phyloP scores from a whole-genome alignment of 2,113 vertebrate genomes.

The Megaptera novaeangliae region DNA sequence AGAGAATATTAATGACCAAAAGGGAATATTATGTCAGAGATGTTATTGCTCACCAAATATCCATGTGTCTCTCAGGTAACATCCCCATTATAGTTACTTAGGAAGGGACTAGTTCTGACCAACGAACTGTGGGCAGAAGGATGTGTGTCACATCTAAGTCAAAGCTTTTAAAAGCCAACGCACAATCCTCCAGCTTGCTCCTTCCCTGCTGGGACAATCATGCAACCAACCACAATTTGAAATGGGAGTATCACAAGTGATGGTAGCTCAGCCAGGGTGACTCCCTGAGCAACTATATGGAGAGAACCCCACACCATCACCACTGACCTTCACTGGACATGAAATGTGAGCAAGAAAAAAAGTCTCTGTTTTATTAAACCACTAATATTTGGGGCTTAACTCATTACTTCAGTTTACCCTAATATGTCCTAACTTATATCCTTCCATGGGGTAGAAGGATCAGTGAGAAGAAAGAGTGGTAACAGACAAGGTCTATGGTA shows the following conservation, averaged over 20 bases:
- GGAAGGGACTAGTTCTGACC: background rate
- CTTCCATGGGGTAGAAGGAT: background rate
- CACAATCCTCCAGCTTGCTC: background rate
- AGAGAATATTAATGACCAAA: background rate
- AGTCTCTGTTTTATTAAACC: background rate
- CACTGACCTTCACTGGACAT: background rate
- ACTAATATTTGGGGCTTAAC: background rate
- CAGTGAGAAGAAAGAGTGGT: background rate
- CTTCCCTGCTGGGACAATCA: background rate
- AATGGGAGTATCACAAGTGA: background rate
- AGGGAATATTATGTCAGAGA: background rate
- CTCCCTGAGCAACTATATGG: background rate
- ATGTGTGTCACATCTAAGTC: background rate
- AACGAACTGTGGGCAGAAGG: background rate
- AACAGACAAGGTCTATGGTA: background rate
- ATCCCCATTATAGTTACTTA: background rate
- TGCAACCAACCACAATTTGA: background rate
- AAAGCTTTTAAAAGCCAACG: background rate
- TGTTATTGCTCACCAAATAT: background rate
- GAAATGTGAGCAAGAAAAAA: background rate
- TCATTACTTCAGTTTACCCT: background rate
- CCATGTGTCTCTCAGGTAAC: background rate
- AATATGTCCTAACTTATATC: background rate
- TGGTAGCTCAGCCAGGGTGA: background rate
- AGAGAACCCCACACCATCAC: background rate